These are phyloP conservation scores for Gopherus flavomarginatus DNA, from an alignment of 2,113 vertebrate species.

Conservation along the genomic window DNA sequence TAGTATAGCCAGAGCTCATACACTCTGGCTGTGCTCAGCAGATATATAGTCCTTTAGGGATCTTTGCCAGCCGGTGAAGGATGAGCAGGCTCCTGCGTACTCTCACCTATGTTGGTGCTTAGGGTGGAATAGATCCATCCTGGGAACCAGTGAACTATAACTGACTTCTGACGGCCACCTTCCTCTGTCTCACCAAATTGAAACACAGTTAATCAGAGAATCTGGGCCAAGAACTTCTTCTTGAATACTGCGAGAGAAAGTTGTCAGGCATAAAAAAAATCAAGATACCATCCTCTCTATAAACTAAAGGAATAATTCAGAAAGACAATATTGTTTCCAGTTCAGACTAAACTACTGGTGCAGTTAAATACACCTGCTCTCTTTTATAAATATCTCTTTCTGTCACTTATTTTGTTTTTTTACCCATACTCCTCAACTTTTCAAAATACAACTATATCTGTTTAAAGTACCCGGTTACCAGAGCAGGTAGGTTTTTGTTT, in stretches of 20 bases:
- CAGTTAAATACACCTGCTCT: background rate
- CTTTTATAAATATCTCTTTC: background rate
- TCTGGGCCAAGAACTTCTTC: constrained; percentile 18
- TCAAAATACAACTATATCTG: background rate
- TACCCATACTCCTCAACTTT: background rate
- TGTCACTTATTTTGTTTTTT: background rate
- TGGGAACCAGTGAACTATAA: background rate
- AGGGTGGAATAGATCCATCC: background rate
- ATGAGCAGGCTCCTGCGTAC: constrained; percentile 11
- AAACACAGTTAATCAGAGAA: constrained; percentile 33
- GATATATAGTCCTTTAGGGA: background rate
- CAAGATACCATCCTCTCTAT: background rate
- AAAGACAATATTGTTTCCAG: background rate
- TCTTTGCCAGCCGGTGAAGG: background rate
- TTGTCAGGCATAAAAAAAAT: constrained; percentile 4
- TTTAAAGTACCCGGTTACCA: background rate
- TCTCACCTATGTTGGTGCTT: background rate
- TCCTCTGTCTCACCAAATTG: constrained; percentile 31
- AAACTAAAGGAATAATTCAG: background rate
- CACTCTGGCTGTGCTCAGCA: background rate
- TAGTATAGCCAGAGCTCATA: background rate
- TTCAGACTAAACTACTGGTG: background rate
- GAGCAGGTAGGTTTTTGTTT: background rate
- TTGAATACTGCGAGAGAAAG: constrained; percentile 9
- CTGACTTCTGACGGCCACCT: constrained; percentile 8